Evolutionary conservation across 64 coral and sea anemone species (phyloP).

Genomic region (Stichodactyla mertensii): DNA sequence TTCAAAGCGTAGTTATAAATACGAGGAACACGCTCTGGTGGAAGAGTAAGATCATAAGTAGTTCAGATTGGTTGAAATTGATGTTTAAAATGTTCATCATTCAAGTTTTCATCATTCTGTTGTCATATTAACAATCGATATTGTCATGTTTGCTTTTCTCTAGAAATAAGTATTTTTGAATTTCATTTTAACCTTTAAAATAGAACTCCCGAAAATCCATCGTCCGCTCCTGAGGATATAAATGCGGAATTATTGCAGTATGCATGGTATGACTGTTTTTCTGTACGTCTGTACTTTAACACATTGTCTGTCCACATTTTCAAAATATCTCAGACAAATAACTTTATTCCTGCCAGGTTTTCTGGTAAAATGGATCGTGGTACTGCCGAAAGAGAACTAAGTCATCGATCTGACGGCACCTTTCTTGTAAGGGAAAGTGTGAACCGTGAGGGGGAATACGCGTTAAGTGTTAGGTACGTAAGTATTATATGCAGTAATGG

Average conservation of each 20-base stretch:
- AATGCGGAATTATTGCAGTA: background rate
- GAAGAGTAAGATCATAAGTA: slow-evolving; percentile 6
- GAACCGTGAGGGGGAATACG: slow-evolving; percentile 56
- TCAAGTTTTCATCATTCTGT: background rate
- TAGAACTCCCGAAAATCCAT: slow-evolving; percentile 15
- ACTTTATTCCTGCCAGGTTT: slow-evolving; percentile 36
- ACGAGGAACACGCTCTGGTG: slow-evolving; percentile 13
- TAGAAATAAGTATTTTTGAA: too few relatives aligned
- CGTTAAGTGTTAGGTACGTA: slow-evolving; percentile 60
- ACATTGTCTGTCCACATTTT: background rate
- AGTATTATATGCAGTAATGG: background rate
- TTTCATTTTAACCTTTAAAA: background rate
- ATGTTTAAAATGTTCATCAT: background rate
- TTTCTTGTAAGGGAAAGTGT: slow-evolving; percentile 68
- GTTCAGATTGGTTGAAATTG: background rate
- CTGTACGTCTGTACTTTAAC: background rate
- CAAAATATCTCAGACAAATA: background rate
- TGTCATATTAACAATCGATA: background rate
- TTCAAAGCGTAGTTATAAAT: background rate
- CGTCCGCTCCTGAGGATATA: slow-evolving; percentile 7
- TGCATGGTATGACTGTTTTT: slow-evolving; percentile 2
- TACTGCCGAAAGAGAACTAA: slow-evolving; percentile 23
- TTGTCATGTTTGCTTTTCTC: too few relatives aligned
- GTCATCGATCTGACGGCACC: slow-evolving; percentile 46
- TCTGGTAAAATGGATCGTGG: slow-evolving; percentile 55